Percentiles rank a stretch among this genome's conserved stretches.
phyloP scores from a whole-genome alignment of 2,113 vertebrate species.

The Dromas ardeola region DNA sequence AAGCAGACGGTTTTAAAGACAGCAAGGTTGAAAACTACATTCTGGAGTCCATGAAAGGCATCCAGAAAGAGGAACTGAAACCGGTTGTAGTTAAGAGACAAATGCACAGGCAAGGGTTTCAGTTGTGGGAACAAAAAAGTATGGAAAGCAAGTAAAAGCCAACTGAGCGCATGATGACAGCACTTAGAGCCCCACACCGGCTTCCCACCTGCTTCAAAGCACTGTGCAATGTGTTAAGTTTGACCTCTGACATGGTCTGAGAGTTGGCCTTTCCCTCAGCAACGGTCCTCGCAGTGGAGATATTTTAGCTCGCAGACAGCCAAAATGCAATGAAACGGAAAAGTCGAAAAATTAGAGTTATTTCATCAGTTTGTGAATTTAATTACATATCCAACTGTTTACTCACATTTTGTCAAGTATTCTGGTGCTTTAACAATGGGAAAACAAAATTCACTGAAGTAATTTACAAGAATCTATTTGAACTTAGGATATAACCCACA shows the following conservation, averaged over 20 bases:
- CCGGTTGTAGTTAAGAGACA: not conserved
- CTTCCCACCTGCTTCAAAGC: conserved; percentile 25
- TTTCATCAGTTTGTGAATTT: not conserved
- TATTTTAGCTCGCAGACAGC: not conserved
- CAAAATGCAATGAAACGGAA: not conserved
- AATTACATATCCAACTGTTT: not conserved
- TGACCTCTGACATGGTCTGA: conserved; percentile 30
- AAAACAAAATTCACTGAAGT: not conserved
- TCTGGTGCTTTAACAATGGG: not conserved
- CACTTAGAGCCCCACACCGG: not conserved
- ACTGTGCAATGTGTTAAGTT: not conserved
- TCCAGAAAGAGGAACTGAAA: not conserved
- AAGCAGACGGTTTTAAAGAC: not conserved
- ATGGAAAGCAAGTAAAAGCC: not conserved
- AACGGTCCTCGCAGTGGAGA: not conserved
- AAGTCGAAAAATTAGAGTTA: not conserved
- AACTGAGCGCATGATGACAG: not conserved
- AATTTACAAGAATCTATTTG: not conserved
- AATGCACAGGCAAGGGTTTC: not conserved
- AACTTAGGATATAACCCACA: not conserved
- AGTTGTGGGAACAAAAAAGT: not conserved
- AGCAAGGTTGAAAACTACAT: not conserved
- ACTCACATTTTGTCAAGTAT: not conserved
- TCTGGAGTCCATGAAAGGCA: not conserved
- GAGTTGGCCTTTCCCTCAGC: not conserved